phyloP scores from a whole-genome alignment of 2,888 invertebrate species.

The Folsomia manolachei region DNA sequence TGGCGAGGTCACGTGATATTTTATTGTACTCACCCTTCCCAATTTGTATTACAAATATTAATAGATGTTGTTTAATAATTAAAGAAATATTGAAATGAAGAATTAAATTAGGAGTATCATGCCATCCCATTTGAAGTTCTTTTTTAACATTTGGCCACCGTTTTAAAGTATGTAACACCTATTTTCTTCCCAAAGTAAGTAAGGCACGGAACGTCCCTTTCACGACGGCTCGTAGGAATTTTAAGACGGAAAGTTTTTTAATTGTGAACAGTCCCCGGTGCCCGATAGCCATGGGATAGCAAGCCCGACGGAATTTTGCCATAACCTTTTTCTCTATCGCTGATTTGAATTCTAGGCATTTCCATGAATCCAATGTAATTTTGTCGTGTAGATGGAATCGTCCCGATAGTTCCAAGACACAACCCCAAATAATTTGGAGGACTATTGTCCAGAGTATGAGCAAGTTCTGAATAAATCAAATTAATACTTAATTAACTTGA shows the following conservation, averaged over 20 bases:
- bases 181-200: neutral
- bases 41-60: too few species aligned
- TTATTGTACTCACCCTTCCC: too few species aligned
- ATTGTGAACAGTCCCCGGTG: neutral
- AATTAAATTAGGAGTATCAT: too few species aligned
- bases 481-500: too few species aligned
- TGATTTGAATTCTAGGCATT: neutral
- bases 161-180: too few species aligned
- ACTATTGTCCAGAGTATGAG: neutral
- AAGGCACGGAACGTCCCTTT: neutral
- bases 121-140: too few species aligned
- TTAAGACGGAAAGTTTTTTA: neutral
- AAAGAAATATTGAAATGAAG: too few species aligned
- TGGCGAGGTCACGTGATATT: too few species aligned
- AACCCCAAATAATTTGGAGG: neutral
- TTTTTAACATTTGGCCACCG: too few species aligned
- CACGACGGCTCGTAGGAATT: neutral
- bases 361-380: neutral
- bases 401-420: neutral
- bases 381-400: neutral
- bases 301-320: neutral
- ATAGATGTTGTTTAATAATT: too few species aligned
- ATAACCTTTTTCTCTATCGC: neutral
- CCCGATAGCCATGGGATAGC: neutral
- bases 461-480: too few species aligned